These are phyloP conservation scores for Isaurus tuberculatus DNA, from an alignment of 92 coral and sea anemone genomes.

Conservation along the genomic window DNA sequence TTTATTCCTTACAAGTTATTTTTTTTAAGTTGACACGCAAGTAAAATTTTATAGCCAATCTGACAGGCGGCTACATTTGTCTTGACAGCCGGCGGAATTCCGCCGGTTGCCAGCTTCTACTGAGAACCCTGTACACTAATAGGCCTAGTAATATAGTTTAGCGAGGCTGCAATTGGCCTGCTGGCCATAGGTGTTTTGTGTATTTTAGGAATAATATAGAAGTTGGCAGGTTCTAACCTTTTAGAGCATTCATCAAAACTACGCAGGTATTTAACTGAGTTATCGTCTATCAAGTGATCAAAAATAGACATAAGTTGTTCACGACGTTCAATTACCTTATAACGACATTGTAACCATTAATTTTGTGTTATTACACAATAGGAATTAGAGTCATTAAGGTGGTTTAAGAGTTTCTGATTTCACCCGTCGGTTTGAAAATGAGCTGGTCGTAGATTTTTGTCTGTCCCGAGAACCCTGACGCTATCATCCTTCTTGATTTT, in stretches of 20 bases:
- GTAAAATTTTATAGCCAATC: no score
- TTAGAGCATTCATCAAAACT: slow-evolving; percentile 26
- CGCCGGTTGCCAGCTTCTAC: no score
- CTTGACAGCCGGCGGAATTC: no score
- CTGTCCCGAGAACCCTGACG: slow-evolving; percentile 24
- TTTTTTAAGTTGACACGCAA: no score
- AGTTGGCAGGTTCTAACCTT: slow-evolving; percentile 24
- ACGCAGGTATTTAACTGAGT: slow-evolving; percentile 18
- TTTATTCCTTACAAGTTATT: no score
- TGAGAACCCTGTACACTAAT: no score
- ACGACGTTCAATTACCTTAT: slow-evolving; percentile 19
- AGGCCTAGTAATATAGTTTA: slow-evolving; percentile 14
- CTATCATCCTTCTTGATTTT: not conserved
- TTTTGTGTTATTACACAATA: not conserved
- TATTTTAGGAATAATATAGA: slow-evolving; percentile 19
- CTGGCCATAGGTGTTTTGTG: slow-evolving; percentile 21
- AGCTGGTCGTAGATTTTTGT: slow-evolving; percentile 2
- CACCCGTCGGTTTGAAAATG: slow-evolving; percentile 16
- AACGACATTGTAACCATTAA: not conserved
- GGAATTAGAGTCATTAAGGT: slow-evolving; percentile 30
- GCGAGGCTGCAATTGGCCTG: slow-evolving; percentile 5
- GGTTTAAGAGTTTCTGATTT: slow-evolving; percentile 6
- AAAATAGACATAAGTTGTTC: slow-evolving; percentile 2
- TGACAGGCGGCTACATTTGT: no score
- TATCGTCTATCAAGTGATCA: slow-evolving; percentile 1